Conservation (phyloP, 2,888 invertebrate genomes). For the Rhabditophanes sp. region DNA sequence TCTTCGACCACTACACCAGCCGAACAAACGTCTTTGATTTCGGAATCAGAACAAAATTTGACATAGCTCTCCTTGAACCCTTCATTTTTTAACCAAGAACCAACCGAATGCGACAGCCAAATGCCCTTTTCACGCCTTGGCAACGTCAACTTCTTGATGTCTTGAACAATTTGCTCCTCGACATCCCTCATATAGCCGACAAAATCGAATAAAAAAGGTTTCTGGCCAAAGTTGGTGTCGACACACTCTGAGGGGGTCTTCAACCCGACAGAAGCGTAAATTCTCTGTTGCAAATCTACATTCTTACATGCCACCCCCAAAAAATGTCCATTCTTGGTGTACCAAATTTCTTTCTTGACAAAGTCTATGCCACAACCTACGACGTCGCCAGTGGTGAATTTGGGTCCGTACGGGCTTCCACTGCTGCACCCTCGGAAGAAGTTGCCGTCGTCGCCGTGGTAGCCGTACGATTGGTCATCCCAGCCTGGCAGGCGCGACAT, state of each 20-base stretch:
- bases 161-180: too few species aligned
- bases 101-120: too few species aligned
- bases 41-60: too few species aligned
- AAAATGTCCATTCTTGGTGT: slow-evolving; percentile 77
- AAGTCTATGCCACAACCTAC: slow-evolving; percentile 90
- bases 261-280: slow-evolving; percentile 92
- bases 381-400: slow-evolving; percentile 82
- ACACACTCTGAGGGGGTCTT: slow-evolving; percentile 96
- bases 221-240: slow-evolving; percentile 94
- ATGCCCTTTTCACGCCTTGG: too few species aligned
- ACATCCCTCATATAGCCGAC: slow-evolving; percentile 72
- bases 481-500: slow-evolving; percentile 71
- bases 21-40: too few species aligned
- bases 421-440: slow-evolving; percentile 94
- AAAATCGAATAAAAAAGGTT: slow-evolving; percentile 90
- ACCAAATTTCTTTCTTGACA: slow-evolving; percentile 93
- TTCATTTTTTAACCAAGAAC: too few species aligned
- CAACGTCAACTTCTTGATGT: too few species aligned
- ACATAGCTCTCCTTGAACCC: too few species aligned
- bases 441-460: slow-evolving; percentile 98
- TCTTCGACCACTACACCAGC: too few species aligned
- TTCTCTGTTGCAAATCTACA: slow-evolving; percentile 54
- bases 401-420: slow-evolving; percentile 92
- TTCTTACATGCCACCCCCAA: slow-evolving; percentile 9
- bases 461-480: slow-evolving; percentile 97